Base-by-base conservation (phyloP, 2,888 invertebrate genomes). In the Helicoverpa assulta region DNA sequence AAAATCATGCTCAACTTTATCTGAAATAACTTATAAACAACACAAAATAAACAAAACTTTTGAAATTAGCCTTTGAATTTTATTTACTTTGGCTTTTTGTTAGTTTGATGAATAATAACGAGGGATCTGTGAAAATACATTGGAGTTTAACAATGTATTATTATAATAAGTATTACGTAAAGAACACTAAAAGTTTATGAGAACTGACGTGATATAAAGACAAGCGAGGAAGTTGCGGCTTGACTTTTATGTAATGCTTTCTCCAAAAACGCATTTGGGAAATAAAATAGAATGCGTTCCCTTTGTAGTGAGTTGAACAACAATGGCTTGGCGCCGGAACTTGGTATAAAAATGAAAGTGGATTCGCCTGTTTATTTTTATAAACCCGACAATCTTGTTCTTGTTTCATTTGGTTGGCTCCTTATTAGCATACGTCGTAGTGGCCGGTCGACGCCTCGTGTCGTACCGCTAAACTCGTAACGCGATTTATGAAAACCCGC, bases 281-380 rank as follows among this genome's bases (percentile, higher is more conserved):
- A 86, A 86, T 89, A 85, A 85, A 89, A 88, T 85, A 87, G 88
- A 89, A 89, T 90, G 87, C 88, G 89, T 85, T 91, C 90, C 91
- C 90, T 90, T 91, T 91, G 91, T 91, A 82, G 82, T 78, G 76
- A 78, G 83, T 83, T 78, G 75, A 83, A 90, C 86, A 92, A 95
- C 94, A 94, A 94, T 94, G 85, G 90, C 81, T 70, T 75, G 80
- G 81, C 91, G 87, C 91, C 93, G 93, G 92, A 94, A 93, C 93
- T 93, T 83, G 78, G 86, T 91, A 91, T 89, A 93, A 95, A 94
- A 95, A 94, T 92, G 95, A 95, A 95, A 95, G 95, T 95, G 94
- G 94, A 94, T 90, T 92, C 88, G 91, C 93, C 87, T 93, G 93
- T 94, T 47, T 94, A 93, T 94, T 93, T 93, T 92, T 92, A 92